Evolutionary conservation across 2,888 invertebrate genomes (phyloP).

Genomic region (Automeris io): DNA sequence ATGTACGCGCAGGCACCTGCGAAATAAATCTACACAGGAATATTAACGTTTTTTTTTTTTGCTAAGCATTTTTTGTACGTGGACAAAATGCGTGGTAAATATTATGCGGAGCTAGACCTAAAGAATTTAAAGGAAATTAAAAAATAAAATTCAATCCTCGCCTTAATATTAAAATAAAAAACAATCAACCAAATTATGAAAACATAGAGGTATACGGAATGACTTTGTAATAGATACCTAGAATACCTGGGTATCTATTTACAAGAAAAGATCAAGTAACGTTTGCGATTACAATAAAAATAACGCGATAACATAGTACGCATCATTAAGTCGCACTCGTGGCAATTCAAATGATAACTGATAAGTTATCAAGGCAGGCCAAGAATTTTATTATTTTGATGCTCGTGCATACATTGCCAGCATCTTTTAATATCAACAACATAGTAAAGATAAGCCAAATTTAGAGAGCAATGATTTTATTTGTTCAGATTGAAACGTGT

Average conservation of each 20-base stretch:
- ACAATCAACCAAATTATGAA: neutral
- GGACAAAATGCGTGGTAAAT: too few relatives aligned
- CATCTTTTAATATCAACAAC: neutral
- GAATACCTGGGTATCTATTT: neutral
- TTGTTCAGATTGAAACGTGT: neutral
- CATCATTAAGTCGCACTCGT: neutral
- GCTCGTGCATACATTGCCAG: conserved; percentile 3
- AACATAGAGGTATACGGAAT: neutral
- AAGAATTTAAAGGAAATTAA: too few relatives aligned
- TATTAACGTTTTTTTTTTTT: too few relatives aligned
- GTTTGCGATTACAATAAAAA: neutral
- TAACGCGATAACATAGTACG: conserved; percentile 1
- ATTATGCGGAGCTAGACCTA: too few relatives aligned
- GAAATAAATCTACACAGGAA: too few relatives aligned
- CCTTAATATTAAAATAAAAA: neutral
- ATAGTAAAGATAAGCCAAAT: neutral
- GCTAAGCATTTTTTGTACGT: too few relatives aligned
- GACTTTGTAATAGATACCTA: conserved; percentile 1
- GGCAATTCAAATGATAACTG: neutral
- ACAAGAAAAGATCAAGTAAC: neutral
- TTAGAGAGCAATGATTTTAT: neutral
- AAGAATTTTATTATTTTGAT: neutral
- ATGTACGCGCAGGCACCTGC: too few relatives aligned
- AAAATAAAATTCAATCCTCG: neutral
- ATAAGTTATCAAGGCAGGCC: conserved; percentile 1